Evolutionary conservation across 2,113 vertebrate genomes (phyloP).

Genomic region (Andinoacara biseriatus): DNA sequence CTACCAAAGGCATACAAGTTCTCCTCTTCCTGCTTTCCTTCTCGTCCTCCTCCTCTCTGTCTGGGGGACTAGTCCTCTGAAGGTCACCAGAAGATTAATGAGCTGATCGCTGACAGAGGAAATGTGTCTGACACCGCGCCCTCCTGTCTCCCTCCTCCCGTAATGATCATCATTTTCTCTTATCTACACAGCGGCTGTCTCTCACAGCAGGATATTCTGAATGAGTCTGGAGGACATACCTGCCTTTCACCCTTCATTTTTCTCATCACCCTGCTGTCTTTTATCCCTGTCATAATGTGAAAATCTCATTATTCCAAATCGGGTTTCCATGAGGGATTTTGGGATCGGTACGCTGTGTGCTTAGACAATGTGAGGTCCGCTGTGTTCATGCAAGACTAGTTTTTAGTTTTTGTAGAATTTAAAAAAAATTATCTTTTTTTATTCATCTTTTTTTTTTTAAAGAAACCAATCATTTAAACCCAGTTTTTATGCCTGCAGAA

Average conservation of each 20-base stretch:
- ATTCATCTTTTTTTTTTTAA: background rate
- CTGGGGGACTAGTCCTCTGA: constrained; percentile 41
- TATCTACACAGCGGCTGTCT: constrained; percentile 40
- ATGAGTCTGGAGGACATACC: constrained; percentile 55
- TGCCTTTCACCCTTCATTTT: constrained; percentile 21
- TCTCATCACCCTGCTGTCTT: constrained; percentile 11
- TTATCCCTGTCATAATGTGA: constrained; percentile 17
- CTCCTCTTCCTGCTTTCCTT: background rate
- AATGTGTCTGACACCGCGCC: constrained; percentile 34
- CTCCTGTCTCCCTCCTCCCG: constrained; percentile 39
- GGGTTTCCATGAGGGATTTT: background rate
- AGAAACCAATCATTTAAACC: background rate
- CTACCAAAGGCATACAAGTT: constrained; percentile 11
- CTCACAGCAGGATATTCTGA: constrained; percentile 37
- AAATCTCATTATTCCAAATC: constrained; percentile 31
- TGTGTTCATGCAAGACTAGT: background rate
- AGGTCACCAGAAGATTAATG: constrained; percentile 66
- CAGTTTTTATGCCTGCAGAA: background rate
- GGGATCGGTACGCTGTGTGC: background rate
- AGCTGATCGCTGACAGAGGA: constrained; percentile 50
- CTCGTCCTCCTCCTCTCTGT: background rate
- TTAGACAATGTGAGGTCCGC: background rate
- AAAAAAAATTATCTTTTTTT: too few species aligned
- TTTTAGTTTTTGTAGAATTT: background rate
- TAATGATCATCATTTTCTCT: constrained; percentile 63